Conservation (phyloP, 2,888 invertebrate species). For the Lepidocyrtoides sp. region DNA sequence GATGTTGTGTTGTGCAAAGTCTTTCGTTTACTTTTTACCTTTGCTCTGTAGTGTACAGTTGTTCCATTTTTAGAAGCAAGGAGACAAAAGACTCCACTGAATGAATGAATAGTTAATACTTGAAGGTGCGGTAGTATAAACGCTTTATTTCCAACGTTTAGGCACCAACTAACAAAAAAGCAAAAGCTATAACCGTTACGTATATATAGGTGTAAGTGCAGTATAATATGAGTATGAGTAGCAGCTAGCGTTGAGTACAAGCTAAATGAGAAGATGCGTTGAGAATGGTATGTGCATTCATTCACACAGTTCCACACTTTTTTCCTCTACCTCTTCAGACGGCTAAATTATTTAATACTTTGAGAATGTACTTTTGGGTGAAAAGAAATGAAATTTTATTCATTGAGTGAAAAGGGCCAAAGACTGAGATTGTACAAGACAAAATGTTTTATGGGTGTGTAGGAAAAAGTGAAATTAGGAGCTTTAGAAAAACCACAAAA, state of each 20-base stretch:
- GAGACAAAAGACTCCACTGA: slow-evolving; percentile 30
- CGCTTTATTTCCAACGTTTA: slow-evolving; percentile 65
- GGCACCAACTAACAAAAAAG: slow-evolving; percentile 40
- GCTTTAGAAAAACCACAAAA: slow-evolving; percentile 71
- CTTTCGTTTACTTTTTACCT: slow-evolving; percentile 5
- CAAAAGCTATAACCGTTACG: background rate
- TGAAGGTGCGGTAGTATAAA: slow-evolving; percentile 64
- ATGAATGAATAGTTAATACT: slow-evolving; percentile 59
- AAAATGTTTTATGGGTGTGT: slow-evolving; percentile 52
- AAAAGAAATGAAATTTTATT: slow-evolving; percentile 56
- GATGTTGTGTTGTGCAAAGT: background rate
- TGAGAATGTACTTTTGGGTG: slow-evolving; percentile 6
- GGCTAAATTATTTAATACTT: slow-evolving; percentile 52
- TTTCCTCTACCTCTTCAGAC: background rate
- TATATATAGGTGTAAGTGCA: background rate
- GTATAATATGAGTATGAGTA: too few species aligned
- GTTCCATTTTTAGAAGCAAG: slow-evolving; percentile 29
- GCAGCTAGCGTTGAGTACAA: background rate
- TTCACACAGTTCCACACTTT: slow-evolving; percentile 35
- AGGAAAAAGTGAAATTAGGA: slow-evolving; percentile 59
- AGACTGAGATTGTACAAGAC: slow-evolving; percentile 36
- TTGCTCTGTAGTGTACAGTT: background rate
- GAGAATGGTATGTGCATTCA: background rate
- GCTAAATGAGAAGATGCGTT: background rate
- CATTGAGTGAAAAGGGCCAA: slow-evolving; percentile 45